These are phyloP conservation scores for Eleutherodactylus coqui DNA, from an alignment of 2,797 vertebrate genomes.

Conservation along the genomic window DNA sequence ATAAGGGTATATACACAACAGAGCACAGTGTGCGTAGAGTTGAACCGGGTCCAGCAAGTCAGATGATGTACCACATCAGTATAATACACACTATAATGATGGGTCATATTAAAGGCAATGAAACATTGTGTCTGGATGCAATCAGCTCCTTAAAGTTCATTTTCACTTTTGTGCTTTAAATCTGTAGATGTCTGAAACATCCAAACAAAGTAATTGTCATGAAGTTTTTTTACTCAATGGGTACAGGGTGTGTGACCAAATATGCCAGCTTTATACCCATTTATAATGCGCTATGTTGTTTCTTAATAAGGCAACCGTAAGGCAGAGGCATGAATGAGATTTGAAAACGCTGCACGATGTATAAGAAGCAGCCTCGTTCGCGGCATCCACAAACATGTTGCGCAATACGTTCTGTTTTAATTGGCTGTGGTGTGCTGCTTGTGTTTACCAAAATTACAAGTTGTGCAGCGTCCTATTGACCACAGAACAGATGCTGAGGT, in stretches of 20 bases:
- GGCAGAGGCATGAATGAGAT: slow-evolving; percentile 64
- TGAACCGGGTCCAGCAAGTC: no score
- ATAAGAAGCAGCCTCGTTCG: slow-evolving; percentile 1
- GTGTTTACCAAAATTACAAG: slow-evolving; percentile 64
- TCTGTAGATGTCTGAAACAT: not conserved
- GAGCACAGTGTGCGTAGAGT: no score
- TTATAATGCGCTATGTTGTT: slow-evolving; percentile 78
- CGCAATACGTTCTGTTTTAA: slow-evolving; percentile 27
- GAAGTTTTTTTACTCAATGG: slow-evolving; percentile 2
- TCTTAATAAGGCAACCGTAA: slow-evolving; percentile 79
- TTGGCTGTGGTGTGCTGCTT: slow-evolving; percentile 40
- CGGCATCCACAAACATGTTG: slow-evolving; percentile 32
- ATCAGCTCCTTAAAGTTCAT: not conserved
- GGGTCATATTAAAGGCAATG: not conserved
- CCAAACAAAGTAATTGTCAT: slow-evolving; percentile 1
- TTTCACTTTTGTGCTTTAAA: not conserved
- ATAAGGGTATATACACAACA: no score
- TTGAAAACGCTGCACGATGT: not conserved
- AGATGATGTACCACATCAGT: no score
- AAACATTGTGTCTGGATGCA: not conserved
- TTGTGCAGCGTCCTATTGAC: slow-evolving; percentile 62
- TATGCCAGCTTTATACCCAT: slow-evolving; percentile 76
- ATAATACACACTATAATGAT: not conserved
- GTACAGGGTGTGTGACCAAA: slow-evolving; percentile 71
- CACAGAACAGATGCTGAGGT: slow-evolving; percentile 64